Evolutionary conservation across 2,797 vertebrate genomes (phyloP).

Genomic region (Xiphorhynchus erythropygius): DNA sequence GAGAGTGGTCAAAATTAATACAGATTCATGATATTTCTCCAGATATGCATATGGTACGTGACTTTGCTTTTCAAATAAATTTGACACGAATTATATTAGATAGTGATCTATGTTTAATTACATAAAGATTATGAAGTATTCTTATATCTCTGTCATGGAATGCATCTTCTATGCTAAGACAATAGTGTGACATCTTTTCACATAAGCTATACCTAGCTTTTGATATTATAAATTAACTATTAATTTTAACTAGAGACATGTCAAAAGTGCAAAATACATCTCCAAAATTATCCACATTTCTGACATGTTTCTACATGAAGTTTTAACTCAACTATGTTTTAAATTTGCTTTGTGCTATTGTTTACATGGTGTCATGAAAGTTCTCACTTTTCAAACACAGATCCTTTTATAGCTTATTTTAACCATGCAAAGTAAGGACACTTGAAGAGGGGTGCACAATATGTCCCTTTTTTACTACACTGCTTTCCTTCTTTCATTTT

Average conservation of each 20-base stretch:
- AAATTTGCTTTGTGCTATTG: constrained; percentile 3
- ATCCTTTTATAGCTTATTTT: neutral
- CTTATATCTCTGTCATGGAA: neutral
- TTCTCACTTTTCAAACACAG: constrained; percentile 30
- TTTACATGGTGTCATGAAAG: neutral
- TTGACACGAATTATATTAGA: neutral
- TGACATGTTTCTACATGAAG: neutral
- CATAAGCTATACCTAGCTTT: neutral
- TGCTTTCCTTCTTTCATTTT: neutral
- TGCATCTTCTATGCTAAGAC: neutral
- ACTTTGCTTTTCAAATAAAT: neutral
- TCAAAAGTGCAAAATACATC: neutral
- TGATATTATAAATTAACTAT: neutral
- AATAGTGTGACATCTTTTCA: neutral
- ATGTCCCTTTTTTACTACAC: neutral
- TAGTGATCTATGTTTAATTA: neutral
- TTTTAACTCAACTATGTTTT: neutral
- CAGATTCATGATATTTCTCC: neutral
- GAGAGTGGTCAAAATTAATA: neutral
- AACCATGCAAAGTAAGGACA: neutral
- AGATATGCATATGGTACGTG: neutral
- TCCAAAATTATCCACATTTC: neutral
- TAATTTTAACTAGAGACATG: neutral
- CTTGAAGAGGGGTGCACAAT: neutral
- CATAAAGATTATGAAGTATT: neutral